Conservation (phyloP, 2,797 vertebrate species). For the Smutsia temminckii region DNA sequence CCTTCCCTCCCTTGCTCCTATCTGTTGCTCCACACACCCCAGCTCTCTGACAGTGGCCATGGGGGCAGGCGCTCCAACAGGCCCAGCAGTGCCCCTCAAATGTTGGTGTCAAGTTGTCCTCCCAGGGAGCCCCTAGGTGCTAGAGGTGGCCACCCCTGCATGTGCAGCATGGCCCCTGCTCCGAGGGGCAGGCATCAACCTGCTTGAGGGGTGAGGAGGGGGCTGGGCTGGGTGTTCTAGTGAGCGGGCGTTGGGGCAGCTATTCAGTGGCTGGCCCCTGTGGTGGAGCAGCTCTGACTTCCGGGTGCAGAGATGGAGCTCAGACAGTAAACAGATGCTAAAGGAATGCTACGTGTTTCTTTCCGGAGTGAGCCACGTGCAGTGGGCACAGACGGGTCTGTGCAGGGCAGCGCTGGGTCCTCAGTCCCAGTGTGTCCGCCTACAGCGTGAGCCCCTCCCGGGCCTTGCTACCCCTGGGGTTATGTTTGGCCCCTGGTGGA, state of each 20-base stretch:
- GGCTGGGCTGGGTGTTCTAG: accelerated
- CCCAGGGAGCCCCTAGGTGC: not conserved
- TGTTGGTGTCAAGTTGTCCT: no score
- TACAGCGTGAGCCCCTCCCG: no score
- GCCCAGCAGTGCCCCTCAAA: no score
- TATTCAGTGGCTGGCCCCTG: accelerated
- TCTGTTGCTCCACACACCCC: not conserved
- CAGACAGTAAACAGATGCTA: not conserved
- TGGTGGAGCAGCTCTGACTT: not conserved
- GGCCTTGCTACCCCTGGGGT: not conserved
- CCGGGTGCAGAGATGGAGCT: not conserved
- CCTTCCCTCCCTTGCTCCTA: not conserved
- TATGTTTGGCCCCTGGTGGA: not conserved
- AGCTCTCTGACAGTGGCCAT: no score
- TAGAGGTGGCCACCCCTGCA: not conserved
- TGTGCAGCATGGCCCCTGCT: no score
- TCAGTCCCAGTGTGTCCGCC: not conserved
- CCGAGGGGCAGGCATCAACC: accelerated
- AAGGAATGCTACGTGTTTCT: not conserved
- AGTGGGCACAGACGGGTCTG: not conserved
- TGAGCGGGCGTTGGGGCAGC: accelerated
- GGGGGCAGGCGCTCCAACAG: not conserved
- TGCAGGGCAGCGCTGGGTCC: no score
- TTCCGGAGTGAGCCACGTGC: no score
- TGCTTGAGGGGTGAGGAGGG: not conserved